Base-by-base conservation (phyloP, 2,113 vertebrate genomes). In the Epinephelus cyanopodus region DNA sequence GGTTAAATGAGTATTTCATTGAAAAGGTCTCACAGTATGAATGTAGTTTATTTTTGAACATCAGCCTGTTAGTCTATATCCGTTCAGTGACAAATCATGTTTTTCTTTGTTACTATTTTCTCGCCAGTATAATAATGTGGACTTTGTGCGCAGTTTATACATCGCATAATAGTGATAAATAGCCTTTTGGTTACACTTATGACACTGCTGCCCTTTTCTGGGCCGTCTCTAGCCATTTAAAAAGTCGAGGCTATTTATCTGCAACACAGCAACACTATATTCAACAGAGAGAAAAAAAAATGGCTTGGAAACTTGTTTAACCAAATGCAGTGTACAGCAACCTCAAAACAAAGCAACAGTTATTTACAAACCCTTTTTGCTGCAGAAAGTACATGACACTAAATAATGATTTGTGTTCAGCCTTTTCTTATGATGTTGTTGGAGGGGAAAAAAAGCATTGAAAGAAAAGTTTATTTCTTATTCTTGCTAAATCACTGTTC, bases 121-220 rank as follows among this genome's bases (percentile, higher is more conserved):
- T 61, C 21, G 23, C 9, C 14, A 60, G 14, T 70, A 14, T 67
- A 71, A 63, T 79, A 65, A 48, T 33, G 53, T 56, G 17, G 2
- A 19, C 1, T 74, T 25, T 73, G 7, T 81, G n/a, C 39, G 33
- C 9, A 37, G 33, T 25, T 73, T 45, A 33, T 57, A 42, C 19
- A 58, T 57, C 14, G 1, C 10, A 67, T 56, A 52, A 75, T 61
- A 29, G 19, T 68, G 48, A 68, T 71, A 57, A 56, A 79, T 69
- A 66, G 54, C 45, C 21, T 54, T 3, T 25, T 47, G 70, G 71
- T 48, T 72, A 15, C 37, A 56, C 13, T 21, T 18, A 17, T 60
- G 67, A 74, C 67, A 82, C 39, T 63, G 5, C 7, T 74, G 68
- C 62, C 63, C 56, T 79, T 73, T 81, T 67, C 48, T 57, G 37